Conservation (phyloP, 2,797 vertebrate species). For the Yasuhikotakia modesta region DNA sequence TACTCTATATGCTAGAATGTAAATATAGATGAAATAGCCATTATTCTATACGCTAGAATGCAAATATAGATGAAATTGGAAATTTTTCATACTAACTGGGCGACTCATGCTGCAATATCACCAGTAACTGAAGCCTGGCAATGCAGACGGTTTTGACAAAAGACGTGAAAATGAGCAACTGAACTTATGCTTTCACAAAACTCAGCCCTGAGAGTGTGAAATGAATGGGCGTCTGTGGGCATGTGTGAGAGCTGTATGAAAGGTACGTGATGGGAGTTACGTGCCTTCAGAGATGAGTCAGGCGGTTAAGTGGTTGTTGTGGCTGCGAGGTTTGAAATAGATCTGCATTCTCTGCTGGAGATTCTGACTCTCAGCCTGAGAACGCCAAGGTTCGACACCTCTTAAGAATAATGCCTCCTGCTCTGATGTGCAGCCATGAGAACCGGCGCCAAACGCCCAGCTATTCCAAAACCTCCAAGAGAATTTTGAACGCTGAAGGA, state of each 20-base stretch:
- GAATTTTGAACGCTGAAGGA: constrained; percentile 41
- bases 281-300: constrained; percentile 54
- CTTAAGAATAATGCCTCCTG: constrained; percentile 41
- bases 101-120: constrained; percentile 1
- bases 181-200: constrained; percentile 34
- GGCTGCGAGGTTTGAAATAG: constrained; percentile 50
- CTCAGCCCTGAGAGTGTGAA: constrained; percentile 44
- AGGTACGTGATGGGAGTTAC: constrained; percentile 49
- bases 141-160: constrained; percentile 19
- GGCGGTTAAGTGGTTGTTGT: constrained; percentile 54
- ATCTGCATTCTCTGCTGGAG: constrained; percentile 2
- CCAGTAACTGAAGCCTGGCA: not conserved
- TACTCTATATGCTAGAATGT: constrained; percentile 12
- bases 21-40: constrained; percentile 41
- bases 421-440: constrained; percentile 36
- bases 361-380: constrained; percentile 47
- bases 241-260: constrained; percentile 46
- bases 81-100: constrained; percentile 9
- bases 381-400: constrained; percentile 51
- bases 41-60: constrained; percentile 18
- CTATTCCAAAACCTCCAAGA: constrained; percentile 24
- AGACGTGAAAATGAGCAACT: constrained; percentile 45
- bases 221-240: constrained; percentile 27
- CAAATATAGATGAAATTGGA: constrained; percentile 31
- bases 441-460: constrained; percentile 41